Evolutionary conservation across 2,113 vertebrate genomes (phyloP).

Genomic region (Excalfactoria chinensis): DNA sequence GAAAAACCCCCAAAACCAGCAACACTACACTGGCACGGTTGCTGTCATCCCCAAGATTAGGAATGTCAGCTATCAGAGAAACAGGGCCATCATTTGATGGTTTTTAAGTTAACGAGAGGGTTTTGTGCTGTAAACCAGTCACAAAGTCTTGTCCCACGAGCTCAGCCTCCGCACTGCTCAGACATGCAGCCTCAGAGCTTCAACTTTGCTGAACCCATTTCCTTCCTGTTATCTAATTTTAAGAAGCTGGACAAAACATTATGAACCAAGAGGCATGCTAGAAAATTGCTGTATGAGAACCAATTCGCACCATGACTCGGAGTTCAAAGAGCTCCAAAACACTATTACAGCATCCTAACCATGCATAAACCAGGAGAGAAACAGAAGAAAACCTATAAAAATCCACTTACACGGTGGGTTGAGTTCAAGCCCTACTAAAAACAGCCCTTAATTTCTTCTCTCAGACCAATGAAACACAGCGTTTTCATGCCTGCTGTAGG

Average conservation of each 20-base stretch:
- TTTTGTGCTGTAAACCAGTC: background rate
- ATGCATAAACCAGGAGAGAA: background rate
- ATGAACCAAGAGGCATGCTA: background rate
- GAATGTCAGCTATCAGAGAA: rapidly evolving
- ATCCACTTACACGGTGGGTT: background rate
- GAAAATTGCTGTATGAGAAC: background rate
- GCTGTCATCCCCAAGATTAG: too few relatives aligned
- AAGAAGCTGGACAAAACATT: background rate
- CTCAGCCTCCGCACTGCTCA: rapidly evolving
- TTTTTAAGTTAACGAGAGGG: background rate
- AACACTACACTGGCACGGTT: background rate
- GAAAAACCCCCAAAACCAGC: background rate
- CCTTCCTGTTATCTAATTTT: background rate
- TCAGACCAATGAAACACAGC: background rate
- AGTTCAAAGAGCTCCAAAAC: background rate
- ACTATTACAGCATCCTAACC: background rate
- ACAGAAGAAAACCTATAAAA: background rate
- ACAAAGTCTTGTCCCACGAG: background rate
- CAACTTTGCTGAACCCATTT: background rate
- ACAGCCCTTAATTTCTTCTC: background rate
- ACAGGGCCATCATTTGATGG: background rate
- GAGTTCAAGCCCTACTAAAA: background rate
- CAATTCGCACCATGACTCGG: background rate
- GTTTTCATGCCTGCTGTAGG: background rate
- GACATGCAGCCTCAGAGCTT: rapidly evolving